Evolutionary conservation across 2,113 vertebrate genomes (phyloP).

Genomic region (Bos taurus): ARS-UCD2.0 NC_037350.1:352501-353000

Average conservation of each 20-base stretch:
- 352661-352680: not conserved
- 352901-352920: not conserved
- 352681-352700: not conserved
- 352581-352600: not conserved
- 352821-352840: not conserved
- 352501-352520: not conserved
- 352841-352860: not conserved
- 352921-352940: not conserved
- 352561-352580: not conserved
- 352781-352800: not conserved
- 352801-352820: not conserved
- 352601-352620: not conserved
- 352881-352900: not conserved
- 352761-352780: not conserved
- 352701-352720: not conserved
- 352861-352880: not conserved
- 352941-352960: not conserved
- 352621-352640: not conserved
- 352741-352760: not conserved
- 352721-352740: not conserved
- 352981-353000: not conserved
- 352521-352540: not conserved
- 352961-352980: not conserved
- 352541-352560: not conserved
- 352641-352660: not conserved